Evolutionary conservation across 2,888 invertebrate genomes (phyloP), one percentile per base, ranked within the genome.

Genomic region (Notodonta ziczac): DNA sequence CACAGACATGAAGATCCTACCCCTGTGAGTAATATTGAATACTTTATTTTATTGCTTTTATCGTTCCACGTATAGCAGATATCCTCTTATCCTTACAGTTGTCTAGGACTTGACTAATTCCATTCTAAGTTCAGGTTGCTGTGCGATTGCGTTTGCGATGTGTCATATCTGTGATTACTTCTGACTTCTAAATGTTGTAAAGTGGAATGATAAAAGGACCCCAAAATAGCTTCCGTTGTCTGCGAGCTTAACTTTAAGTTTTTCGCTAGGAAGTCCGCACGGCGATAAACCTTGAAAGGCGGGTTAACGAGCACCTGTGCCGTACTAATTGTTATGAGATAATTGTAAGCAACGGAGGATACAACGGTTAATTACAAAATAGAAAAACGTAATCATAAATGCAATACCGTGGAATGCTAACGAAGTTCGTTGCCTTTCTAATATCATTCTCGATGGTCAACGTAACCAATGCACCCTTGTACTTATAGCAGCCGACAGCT

Each of bases 71-170:
- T n/a, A 46, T 46, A 46, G 5, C 13, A 6, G 13, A 42, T 5
- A 46, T 46, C 46, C 13, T 13, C 42, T 46, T n/a, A 44, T 35
- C 24, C 51, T 16, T 50, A 60, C 58, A 52, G 56, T 63, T 68
- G 58, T 71, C 60, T 60, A 55, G 54, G 50, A 63, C 57, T 69
- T 63, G 60, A 56, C 57, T 60, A 63, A 62, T 51, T 60, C 57
- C 65, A 57, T 63, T 42, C 58, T 62, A 63, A 70, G 66, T 62
- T 63, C 62, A 59, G 63, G 66, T 71, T 77, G 90, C 91, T 89
- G 74, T 81, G 91, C 91, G 92, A 87, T 71, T 84, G 90, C 86
- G 73, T 77, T 84, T 88, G 91, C 91, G 91, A 90, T 82, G 67
- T 74, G 51, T 66, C 52, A 60, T 55, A 67, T 54, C 65, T 59